A percentile compares a stretch with the other conserved stretches of the same genome.
phyloP scores from a whole-genome alignment of 2,888 invertebrate species.

The Panorpa germanica region DNA sequence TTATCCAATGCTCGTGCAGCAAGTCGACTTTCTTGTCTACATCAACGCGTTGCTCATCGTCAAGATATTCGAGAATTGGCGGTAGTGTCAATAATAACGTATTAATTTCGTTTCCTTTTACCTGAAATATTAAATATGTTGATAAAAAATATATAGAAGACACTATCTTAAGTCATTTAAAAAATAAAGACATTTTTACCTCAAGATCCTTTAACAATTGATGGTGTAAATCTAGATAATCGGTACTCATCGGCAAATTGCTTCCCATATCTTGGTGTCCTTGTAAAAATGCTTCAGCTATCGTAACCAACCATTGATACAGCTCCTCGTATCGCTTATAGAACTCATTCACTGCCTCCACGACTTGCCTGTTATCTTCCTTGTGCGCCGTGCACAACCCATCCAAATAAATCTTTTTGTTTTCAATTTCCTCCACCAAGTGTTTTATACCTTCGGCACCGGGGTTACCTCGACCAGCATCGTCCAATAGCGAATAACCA shows the following conservation, averaged over 20 bases:
- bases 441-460: constrained; percentile 46
- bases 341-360: constrained; percentile 46
- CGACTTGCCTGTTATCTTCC: constrained; percentile 48
- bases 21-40: constrained; percentile 41
- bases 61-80: constrained; percentile 38
- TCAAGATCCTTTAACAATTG: constrained; percentile 52
- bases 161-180: background rate
- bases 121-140: constrained; percentile 22
- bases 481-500: constrained; percentile 52
- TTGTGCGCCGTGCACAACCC: constrained; percentile 43
- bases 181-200: constrained; percentile 27
- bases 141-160: constrained; percentile 6
- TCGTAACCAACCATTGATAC: constrained; percentile 52
- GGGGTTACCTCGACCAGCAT: constrained; percentile 37
- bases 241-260: constrained; percentile 39
- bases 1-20: constrained; percentile 40
- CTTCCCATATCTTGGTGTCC: constrained; percentile 60
- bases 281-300: constrained; percentile 52
- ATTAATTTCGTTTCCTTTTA: constrained; percentile 47
- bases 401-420: constrained; percentile 43
- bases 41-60: constrained; percentile 40
- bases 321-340: constrained; percentile 47
- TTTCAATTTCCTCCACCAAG: constrained; percentile 53
- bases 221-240: constrained; percentile 55
- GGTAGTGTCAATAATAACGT: constrained; percentile 40